phyloP scores from a whole-genome alignment of 2,888 invertebrate species.

The Zygothrica quintamaculata region DNA sequence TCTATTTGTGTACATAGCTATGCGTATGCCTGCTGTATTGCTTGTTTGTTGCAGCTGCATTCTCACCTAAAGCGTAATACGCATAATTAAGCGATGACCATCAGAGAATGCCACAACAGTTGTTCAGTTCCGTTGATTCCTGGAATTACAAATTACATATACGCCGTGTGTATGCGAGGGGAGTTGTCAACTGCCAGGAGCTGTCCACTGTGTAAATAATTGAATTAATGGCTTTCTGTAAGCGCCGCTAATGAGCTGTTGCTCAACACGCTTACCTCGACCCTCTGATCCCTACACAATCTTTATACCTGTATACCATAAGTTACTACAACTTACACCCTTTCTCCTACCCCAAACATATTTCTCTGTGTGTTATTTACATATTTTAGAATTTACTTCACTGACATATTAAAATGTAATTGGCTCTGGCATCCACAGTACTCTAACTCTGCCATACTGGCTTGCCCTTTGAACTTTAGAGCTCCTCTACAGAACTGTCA shows the following conservation, averaged over 20 bases:
- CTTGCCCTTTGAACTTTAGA: conserved; percentile 54
- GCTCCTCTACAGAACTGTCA: conserved; percentile 28
- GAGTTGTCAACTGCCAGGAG: conserved; percentile 49
- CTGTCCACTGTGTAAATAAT: conserved; percentile 62
- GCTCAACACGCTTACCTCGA: conserved; percentile 43
- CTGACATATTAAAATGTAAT: conserved; percentile 56
- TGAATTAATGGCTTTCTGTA: conserved; percentile 72
- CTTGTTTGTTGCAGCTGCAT: conserved; percentile 22
- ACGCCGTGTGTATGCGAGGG: conserved; percentile 28
- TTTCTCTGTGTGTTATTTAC: conserved; percentile 35
- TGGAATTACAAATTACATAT: conserved; percentile 53
- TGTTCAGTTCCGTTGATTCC: conserved; percentile 17
- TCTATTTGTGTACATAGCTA: neutral
- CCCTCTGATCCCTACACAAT: neutral
- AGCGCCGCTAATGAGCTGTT: conserved; percentile 74
- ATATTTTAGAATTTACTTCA: conserved; percentile 49
- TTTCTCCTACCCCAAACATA: neutral
- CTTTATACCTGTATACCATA: neutral
- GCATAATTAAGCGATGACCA: conserved; percentile 66
- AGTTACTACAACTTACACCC: neutral
- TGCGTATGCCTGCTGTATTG: conserved; percentile 3
- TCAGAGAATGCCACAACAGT: conserved; percentile 6
- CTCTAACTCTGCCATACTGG: conserved; percentile 16
- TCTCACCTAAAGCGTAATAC: conserved; percentile 51
- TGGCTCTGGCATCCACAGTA: conserved; percentile 56